Conservation (phyloP, 2,113 vertebrate species). For the Ceyx cyanopectus region DNA sequence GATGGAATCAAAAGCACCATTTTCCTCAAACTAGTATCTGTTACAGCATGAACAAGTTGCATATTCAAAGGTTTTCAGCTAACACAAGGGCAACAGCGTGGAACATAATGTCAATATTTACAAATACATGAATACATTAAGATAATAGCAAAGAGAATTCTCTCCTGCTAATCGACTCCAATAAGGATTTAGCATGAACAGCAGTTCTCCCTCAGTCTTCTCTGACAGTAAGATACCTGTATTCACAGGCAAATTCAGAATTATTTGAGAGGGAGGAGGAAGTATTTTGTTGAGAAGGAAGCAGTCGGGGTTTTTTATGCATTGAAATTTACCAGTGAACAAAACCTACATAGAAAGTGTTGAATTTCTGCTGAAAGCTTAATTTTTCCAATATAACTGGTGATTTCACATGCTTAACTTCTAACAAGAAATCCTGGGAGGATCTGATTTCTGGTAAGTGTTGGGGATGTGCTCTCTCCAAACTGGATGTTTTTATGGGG, state of each 20-base stretch:
- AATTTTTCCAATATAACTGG: background rate
- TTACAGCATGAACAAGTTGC: background rate
- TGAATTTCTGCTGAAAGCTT: background rate
- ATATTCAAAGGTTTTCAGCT: background rate
- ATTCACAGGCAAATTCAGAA: background rate
- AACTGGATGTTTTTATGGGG: background rate
- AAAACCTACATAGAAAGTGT: background rate
- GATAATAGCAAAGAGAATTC: background rate
- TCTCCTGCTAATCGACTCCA: background rate
- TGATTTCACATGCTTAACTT: background rate
- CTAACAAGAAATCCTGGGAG: background rate
- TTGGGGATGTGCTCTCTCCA: background rate
- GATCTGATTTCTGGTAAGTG: background rate
- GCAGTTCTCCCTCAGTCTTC: background rate
- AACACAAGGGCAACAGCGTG: background rate
- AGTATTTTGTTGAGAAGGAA: background rate
- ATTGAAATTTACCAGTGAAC: background rate
- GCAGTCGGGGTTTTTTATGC: background rate
- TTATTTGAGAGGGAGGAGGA: rapidly evolving
- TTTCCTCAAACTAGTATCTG: background rate
- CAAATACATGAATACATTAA: constrained; percentile 47
- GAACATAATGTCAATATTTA: constrained; percentile 41
- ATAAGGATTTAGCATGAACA: background rate
- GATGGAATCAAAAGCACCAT: background rate
- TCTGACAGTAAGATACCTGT: background rate